Evolutionary conservation across 2,797 vertebrate genomes (phyloP).

Genomic region (Arrhamphus sclerolepis): DNA sequence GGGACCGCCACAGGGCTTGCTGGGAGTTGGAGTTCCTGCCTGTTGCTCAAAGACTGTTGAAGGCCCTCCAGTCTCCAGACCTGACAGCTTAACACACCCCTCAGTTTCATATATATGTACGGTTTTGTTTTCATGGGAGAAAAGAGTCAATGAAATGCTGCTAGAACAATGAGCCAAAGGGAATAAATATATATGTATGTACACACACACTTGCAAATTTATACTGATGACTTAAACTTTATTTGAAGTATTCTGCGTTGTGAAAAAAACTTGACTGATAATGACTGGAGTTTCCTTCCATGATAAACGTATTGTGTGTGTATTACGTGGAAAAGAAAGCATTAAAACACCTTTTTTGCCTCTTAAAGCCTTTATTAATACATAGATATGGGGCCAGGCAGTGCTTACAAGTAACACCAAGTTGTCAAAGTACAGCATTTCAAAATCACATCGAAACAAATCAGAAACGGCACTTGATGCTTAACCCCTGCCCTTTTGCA

Average conservation of each 20-base stretch:
- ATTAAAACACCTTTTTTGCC: conserved; percentile 28
- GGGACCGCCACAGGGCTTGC: conserved; percentile 81
- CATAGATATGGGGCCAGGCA: conserved; percentile 74
- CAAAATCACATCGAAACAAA: conserved; percentile 71
- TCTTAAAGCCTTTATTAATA: conserved; percentile 76
- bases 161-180: too few species aligned
- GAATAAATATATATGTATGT: too few species aligned
- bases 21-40: conserved; percentile 94
- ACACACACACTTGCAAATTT: too few species aligned
- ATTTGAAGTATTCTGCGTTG: conserved; percentile 4
- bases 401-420: conserved; percentile 74
- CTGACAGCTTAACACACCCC: conserved; percentile 19
- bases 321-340: conserved; percentile 19
- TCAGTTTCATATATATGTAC: not conserved
- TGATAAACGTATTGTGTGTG: conserved; percentile 20
- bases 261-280: conserved; percentile 35
- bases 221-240: not conserved
- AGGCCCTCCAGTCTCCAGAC: conserved; percentile 71
- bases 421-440: conserved; percentile 74
- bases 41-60: conserved; percentile 86
- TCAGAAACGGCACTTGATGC: conserved; percentile 69
- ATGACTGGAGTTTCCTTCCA: conserved; percentile 32
- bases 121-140: too few species aligned
- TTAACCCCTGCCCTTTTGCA: conserved; percentile 23
- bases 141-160: too few species aligned